These are phyloP conservation scores for Oreochromis aureus DNA, from an alignment of 2,113 vertebrate genomes.

Conservation along the genomic window DNA sequence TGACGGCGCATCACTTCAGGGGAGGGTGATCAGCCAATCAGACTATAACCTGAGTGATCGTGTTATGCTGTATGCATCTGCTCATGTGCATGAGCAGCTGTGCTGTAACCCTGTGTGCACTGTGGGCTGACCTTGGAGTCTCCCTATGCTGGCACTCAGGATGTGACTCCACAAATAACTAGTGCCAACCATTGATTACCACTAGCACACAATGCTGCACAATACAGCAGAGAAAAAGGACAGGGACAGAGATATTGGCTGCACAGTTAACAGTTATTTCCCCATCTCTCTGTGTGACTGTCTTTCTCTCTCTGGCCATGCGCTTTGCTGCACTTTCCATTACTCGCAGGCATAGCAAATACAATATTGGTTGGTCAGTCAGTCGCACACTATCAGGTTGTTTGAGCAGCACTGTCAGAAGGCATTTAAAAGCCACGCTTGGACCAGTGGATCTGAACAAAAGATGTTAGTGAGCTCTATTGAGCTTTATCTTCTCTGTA, in stretches of 20 bases:
- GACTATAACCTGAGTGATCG: conserved; percentile 1
- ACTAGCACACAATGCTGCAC: conserved; percentile 41
- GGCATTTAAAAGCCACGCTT: conserved; percentile 12
- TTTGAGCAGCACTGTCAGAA: conserved; percentile 16
- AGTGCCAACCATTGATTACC: conserved; percentile 67
- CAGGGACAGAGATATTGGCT: conserved; percentile 53
- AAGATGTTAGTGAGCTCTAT: neutral
- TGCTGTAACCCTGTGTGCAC: conserved; percentile 42
- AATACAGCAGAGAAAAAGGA: conserved; percentile 37
- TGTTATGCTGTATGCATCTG: conserved; percentile 8
- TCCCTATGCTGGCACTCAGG: conserved; percentile 55
- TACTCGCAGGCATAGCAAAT: conserved; percentile 55
- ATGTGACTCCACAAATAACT: conserved; percentile 63
- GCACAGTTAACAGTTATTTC: conserved; percentile 38
- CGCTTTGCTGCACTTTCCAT: conserved; percentile 60
- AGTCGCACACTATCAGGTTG: neutral
- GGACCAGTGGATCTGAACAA: neutral
- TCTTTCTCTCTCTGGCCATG: conserved; percentile 23
- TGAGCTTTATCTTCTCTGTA: neutral
- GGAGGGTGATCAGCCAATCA: conserved; percentile 1
- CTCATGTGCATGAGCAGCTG: conserved; percentile 21
- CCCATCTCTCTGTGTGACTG: conserved; percentile 2
- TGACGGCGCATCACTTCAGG: neutral
- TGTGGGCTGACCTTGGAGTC: conserved; percentile 60
- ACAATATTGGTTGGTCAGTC: conserved; percentile 31